Evolutionary conservation across 1,140 invertebrate genomes (phyloP), one percentile per base, ranked within the genome.

Genomic region (Forficula auricularia): DNA sequence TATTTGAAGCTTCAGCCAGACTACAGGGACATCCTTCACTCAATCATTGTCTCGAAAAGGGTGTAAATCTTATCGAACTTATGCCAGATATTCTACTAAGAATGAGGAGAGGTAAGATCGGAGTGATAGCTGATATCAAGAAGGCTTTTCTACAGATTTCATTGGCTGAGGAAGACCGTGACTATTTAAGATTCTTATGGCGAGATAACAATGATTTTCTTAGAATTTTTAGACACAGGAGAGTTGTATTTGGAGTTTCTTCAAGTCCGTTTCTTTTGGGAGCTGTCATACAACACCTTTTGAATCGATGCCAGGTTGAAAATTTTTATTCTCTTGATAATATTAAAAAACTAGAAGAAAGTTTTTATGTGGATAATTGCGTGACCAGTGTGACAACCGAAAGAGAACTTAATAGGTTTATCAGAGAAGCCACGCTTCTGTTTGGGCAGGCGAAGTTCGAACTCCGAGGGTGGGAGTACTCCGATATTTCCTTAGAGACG

Each of bases 141-240:
- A 59, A 59, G 30, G 63, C 58, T 0, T 67, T 66, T 52, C 45
- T 61, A 10, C 55, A 61, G 45, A 60, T 67, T 12, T 33, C 16
- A 9, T 14, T 57, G 15, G 2, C 19, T 35, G 15, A 42, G 19
- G 30, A 45, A 3, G 55, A 64, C 40, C 20, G 60, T 18, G 49
- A 60, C 34, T 51, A 47, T 44, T 19, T 61, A 0, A 37, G 53
- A 12, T 62, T 62, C 44, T 33, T 63, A 2, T 64, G 60, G 58
- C 42, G 44, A 16, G 41, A 45, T 35, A 45, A 31, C n/a, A 41
- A 44, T n/a, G 46, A 50, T 10, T 40, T 22, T 13, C 31, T 20
- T 20, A 48, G 30, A 35, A 41, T 46, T 1, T 55, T 46, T 37
- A 32, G 51, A 18, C 50, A 60, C 47, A 27, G 40, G n/a, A 34